Evolutionary conservation across 1,140 invertebrate genomes (phyloP).

Genomic region (Ceratina calcarata): DNA sequence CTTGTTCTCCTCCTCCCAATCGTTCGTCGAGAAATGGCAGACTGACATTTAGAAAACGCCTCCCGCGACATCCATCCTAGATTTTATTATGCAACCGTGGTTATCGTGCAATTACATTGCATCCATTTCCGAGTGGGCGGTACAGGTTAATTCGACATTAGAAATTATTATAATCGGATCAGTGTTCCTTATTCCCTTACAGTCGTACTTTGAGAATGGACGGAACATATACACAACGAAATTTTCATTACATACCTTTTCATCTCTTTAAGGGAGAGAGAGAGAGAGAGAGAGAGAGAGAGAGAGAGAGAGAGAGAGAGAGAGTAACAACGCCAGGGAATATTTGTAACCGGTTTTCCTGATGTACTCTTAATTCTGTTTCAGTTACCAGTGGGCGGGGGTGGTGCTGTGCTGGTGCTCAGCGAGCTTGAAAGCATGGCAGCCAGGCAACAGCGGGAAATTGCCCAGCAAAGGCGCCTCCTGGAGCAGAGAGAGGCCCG

Average conservation of each 20-base stretch:
- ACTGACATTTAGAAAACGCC: conserved; percentile 39
- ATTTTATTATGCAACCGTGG: conserved; percentile 23
- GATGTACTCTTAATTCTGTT: conserved; percentile 70
- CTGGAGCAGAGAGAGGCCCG: conserved; percentile 94
- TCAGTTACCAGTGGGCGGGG: conserved; percentile 91
- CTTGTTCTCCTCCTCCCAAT: background rate
- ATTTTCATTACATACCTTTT: background rate
- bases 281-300: too few species aligned
- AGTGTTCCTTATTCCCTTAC: background rate
- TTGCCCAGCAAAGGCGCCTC: conserved; percentile 96
- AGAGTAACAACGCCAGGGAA: background rate
- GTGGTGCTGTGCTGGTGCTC: conserved; percentile 89
- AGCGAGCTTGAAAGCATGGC: conserved; percentile 98
- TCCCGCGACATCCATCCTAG: conserved; percentile 3
- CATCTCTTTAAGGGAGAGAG: background rate
- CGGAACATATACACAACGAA: background rate
- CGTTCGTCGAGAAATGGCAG: conserved; percentile 33
- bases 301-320: background rate
- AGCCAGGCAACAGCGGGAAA: conserved; percentile 96
- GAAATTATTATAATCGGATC: too few species aligned
- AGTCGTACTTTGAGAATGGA: background rate
- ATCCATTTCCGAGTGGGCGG: too few species aligned
- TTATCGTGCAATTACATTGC: background rate
- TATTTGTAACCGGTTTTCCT: conserved; percentile 26
- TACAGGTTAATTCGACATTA: too few species aligned